A percentile compares a stretch with the other conserved stretches of the same genome.
phyloP scores from a whole-genome alignment of 2,113 vertebrate genomes.

The Kryptolebias marmoratus region DNA sequence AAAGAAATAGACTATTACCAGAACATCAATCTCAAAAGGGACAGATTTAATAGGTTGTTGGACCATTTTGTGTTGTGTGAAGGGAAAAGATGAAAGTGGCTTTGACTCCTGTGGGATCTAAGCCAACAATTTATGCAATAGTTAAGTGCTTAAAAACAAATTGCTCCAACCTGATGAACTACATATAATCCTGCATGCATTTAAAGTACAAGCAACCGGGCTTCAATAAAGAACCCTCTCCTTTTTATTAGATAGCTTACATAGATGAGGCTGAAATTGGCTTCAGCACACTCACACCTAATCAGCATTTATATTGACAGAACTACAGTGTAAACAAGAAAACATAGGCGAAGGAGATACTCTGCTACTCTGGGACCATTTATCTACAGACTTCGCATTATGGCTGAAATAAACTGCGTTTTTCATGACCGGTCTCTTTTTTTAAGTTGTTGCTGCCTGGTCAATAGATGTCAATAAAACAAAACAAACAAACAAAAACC shows the following conservation, averaged over 20 bases:
- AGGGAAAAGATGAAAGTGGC: constrained; percentile 26
- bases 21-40: constrained; percentile 32
- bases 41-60: constrained; percentile 44
- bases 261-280: not conserved
- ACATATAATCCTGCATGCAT: constrained; percentile 19
- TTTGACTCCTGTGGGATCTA: constrained; percentile 18
- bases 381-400: not conserved
- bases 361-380: not conserved
- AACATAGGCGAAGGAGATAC: not conserved
- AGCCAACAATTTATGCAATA: constrained; percentile 33
- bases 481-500: not conserved
- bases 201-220: constrained; percentile 21
- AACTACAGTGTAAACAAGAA: not conserved
- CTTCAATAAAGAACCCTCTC: constrained; percentile 26
- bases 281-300: constrained; percentile 3
- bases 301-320: constrained; percentile 20
- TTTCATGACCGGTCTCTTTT: not conserved
- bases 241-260: constrained; percentile 18
- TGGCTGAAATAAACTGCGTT: not conserved
- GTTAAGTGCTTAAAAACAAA: constrained; percentile 29
- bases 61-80: constrained; percentile 36
- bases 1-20: constrained; percentile 39
- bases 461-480: too few relatives aligned
- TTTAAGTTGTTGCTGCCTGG: not conserved
- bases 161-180: constrained; percentile 32